phyloP scores from a whole-genome alignment of 1,140 invertebrate genomes.

The Drosophila tani region DNA sequence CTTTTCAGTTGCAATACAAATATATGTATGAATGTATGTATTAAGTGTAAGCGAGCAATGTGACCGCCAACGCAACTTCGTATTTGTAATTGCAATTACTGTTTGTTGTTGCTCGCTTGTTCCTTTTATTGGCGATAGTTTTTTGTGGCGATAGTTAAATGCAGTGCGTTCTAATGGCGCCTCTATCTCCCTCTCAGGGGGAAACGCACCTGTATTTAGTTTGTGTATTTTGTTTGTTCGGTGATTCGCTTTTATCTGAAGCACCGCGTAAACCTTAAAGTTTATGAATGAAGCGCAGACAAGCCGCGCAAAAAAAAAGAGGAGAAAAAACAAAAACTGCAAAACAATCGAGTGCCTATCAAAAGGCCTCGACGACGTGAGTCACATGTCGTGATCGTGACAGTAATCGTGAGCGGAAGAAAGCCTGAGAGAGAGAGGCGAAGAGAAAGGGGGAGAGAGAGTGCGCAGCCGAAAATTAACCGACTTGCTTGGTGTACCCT shows the following conservation, averaged over 20 bases:
- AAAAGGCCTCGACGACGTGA: constrained; percentile 37
- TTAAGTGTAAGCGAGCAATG: constrained; percentile 4
- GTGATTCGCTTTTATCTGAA: constrained; percentile 57
- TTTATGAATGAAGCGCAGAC: constrained; percentile 62
- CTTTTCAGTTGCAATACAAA: constrained; percentile 51
- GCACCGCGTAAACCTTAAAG: constrained; percentile 47
- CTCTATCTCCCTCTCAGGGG: background rate
- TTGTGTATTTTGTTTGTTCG: constrained; percentile 35
- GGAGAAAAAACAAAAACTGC: constrained; percentile 24
- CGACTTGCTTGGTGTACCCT: constrained; percentile 8
- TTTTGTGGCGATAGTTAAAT: constrained; percentile 35
- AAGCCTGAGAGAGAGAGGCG: constrained; percentile 6
- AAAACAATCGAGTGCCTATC: constrained; percentile 40
- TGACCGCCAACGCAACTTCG: constrained; percentile 68
- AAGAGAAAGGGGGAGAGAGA: constrained; percentile 10
- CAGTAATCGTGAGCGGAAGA: constrained; percentile 29
- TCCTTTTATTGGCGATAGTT: constrained; percentile 35
- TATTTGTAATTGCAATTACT: constrained; percentile 38
- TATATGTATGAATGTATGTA: too few species aligned
- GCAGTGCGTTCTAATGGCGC: constrained; percentile 32
- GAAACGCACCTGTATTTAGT: constrained; percentile 43
- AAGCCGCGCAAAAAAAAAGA: background rate
- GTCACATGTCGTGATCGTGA: constrained; percentile 46
- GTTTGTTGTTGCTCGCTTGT: constrained; percentile 30
- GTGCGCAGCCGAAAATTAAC: constrained; percentile 18